Conservation (phyloP, 2,797 vertebrate species). For the Trachops cirrhosus region DNA sequence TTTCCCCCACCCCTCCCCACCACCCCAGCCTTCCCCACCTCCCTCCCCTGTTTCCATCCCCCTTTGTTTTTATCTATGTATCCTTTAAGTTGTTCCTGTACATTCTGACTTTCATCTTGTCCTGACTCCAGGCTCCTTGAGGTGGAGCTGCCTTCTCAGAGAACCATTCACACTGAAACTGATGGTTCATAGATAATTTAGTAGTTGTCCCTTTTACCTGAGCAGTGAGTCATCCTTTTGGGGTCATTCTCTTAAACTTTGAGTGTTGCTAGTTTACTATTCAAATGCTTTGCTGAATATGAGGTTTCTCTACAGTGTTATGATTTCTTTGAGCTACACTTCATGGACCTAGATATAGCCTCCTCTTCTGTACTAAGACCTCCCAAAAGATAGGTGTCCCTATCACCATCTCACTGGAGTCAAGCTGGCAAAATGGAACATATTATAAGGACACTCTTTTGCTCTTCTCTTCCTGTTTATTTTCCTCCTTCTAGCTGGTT, state of each 20-base stretch:
- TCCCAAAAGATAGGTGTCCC: not conserved
- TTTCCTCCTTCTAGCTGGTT: not conserved
- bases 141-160: not conserved
- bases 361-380: not conserved
- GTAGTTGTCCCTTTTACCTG: not conserved
- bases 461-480: not conserved
- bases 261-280: not conserved
- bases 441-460: not conserved
- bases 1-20: too few species aligned
- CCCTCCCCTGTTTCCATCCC: too few species aligned
- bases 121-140: not conserved
- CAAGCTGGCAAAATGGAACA: not conserved
- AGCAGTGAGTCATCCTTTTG: not conserved
- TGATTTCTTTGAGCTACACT: not conserved
- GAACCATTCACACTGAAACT: not conserved
- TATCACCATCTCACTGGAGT: not conserved
- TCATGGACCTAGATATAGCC: not conserved
- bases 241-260: not conserved
- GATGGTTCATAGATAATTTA: not conserved
- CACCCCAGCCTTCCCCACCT: too few species aligned
- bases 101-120: not conserved
- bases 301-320: not conserved
- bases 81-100: too few species aligned
- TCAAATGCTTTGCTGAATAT: not conserved
- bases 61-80: too few species aligned